Percentiles rank a stretch among this genome's conserved stretches.
Evolutionary conservation across 2,888 invertebrate genomes (phyloP).

Genomic region (Clitarchus hookeri): DNA sequence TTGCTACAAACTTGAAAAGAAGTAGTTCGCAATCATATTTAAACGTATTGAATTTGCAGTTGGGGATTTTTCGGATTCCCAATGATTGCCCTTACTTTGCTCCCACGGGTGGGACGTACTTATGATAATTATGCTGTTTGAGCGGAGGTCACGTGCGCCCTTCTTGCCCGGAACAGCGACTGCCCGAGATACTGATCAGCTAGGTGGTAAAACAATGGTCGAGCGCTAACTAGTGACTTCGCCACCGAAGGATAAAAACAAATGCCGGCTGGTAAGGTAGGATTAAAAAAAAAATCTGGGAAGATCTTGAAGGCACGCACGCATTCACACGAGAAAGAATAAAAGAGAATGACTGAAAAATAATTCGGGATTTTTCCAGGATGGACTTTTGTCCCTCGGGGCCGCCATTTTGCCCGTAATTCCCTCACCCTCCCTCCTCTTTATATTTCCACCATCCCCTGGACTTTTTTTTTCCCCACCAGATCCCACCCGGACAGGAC

Average conservation of each 20-base stretch:
- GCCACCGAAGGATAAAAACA: slow-evolving; percentile 5
- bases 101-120: too few relatives aligned
- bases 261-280: not conserved
- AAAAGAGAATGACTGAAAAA: slow-evolving; percentile 7
- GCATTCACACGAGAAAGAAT: not conserved
- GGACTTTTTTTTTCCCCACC: not conserved
- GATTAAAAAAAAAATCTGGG: not conserved
- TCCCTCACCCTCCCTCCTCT: not conserved
- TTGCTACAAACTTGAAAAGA: too few relatives aligned
- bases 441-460: not conserved
- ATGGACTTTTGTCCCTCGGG: not conserved
- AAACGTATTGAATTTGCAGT: too few relatives aligned
- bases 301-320: not conserved
- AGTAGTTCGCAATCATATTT: too few relatives aligned
- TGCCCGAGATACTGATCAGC: not conserved
- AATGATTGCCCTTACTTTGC: too few relatives aligned
- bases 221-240: slow-evolving; percentile 1
- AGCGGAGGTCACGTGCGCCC: not conserved
- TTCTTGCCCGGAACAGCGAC: not conserved
- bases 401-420: not conserved
- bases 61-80: too few relatives aligned
- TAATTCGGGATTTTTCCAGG: not conserved
- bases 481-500: not conserved
- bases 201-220: slow-evolving; percentile 14
- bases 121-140: not conserved